A percentile compares a stretch with the other conserved stretches of the same genome.
These are phyloP conservation scores for Pterostichus madidus DNA, from an alignment of 2,888 invertebrate genomes.

Conservation along the genomic window DNA sequence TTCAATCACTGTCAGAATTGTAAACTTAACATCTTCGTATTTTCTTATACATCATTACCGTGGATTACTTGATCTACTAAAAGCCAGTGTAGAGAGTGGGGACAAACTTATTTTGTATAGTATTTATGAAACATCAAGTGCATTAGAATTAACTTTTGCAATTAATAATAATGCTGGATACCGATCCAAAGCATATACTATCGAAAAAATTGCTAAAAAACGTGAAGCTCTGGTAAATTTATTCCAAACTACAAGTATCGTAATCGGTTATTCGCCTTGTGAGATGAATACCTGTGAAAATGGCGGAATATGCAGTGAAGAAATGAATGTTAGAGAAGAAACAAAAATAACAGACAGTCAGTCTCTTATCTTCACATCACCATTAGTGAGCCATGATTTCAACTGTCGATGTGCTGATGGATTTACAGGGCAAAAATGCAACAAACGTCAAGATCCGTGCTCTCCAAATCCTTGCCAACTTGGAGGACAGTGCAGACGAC, in stretches of 20 bases:
- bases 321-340: slow-evolving; percentile 83
- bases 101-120: slow-evolving; percentile 87
- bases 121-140: slow-evolving; percentile 83
- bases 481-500: slow-evolving; percentile 90
- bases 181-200: slow-evolving; percentile 82
- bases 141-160: slow-evolving; percentile 87
- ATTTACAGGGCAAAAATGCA: slow-evolving; percentile 90
- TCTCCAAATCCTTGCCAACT: slow-evolving; percentile 92
- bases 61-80: slow-evolving; percentile 85
- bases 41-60: slow-evolving; percentile 90
- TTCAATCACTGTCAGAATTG: slow-evolving; percentile 87
- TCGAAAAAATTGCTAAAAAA: slow-evolving; percentile 83
- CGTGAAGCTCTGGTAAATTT: slow-evolving; percentile 82
- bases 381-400: slow-evolving; percentile 87
- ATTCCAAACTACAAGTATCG: slow-evolving; percentile 81
- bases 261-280: slow-evolving; percentile 90
- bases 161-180: slow-evolving; percentile 81
- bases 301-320: slow-evolving; percentile 87
- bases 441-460: slow-evolving; percentile 94
- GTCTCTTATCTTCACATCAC: slow-evolving; percentile 90
- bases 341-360: slow-evolving; percentile 90
- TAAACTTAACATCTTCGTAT: slow-evolving; percentile 85
- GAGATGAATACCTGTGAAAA: slow-evolving; percentile 86
- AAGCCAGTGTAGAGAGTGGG: slow-evolving; percentile 82
- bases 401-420: slow-evolving; percentile 90